Base-by-base conservation (phyloP, 2,888 invertebrate genomes). In the Byasa hedistus region DNA sequence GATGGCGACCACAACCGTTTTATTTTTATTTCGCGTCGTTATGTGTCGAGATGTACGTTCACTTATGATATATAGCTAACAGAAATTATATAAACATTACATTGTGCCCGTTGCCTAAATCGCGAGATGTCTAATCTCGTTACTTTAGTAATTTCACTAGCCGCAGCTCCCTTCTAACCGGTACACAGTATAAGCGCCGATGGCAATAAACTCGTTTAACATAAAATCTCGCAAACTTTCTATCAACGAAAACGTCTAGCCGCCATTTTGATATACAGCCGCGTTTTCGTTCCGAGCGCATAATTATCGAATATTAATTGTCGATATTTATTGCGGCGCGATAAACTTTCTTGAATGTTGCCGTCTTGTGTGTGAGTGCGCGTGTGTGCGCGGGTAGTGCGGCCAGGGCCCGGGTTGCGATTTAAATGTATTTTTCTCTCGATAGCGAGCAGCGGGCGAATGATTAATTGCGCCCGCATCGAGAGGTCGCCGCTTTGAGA, bases 241-340 rank as follows among this genome's bases (percentile, higher is more conserved):
- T 65, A 64, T 62, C 21, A 58, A 69, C 70, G 74, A 78, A 78
- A 75, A 78, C 73, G 80, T 79, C 77, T 71, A 65, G 81, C 76
- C 79, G 52, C 65, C 19, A 19, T 44, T 70, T 67, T 69, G 61
- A 72, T 70, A 74, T 73, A 74, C 74, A 65, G 72, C 71, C 54
- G 63, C 79, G 79, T 81, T 80, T 80, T 81, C 75, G 77, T 76
- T 65, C 56, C 70, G 71, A 70, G 70, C 68, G 68, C 72, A 75
- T 78, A 79, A 79, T 80, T 77, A 82, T 81, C 78, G 76, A 83
- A 79, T 80, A 79, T 81, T 83, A 79, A 79, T 78, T 79, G 75
- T 71, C 71, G 57, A 75, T 81, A 79, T 82, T 82, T 83, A 81
- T 80, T 77, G 72, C 67, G 22, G 64, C 39, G 52, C 69, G 77